phyloP scores from a whole-genome alignment of 1,140 invertebrate genomes.

The Phymorhynchus buccinoides region DNA sequence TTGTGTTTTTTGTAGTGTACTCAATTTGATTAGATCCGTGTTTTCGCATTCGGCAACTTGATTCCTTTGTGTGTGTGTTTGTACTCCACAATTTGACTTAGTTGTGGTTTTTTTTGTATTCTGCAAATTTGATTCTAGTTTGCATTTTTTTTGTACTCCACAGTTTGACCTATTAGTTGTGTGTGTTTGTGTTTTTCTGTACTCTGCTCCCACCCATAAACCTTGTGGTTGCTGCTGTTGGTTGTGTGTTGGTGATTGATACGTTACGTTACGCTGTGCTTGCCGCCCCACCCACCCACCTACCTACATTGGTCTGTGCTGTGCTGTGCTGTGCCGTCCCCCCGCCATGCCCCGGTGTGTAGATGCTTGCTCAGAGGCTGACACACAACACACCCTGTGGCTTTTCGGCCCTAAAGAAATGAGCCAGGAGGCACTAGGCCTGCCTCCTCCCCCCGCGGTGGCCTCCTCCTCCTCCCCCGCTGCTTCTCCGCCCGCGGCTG shows the following conservation, averaged over 20 bases:
- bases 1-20: no score
- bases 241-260: no score
- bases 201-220: no score
- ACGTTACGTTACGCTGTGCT: constrained; percentile 35
- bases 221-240: constrained; percentile 21
- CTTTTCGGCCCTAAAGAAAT: constrained; percentile 7
- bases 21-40: no score
- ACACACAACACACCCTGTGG: background rate
- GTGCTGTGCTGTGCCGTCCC: no score
- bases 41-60: no score
- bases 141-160: no score
- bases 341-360: constrained; percentile 7
- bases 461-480: constrained; percentile 35
- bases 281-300: constrained; percentile 28
- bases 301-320: background rate
- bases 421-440: constrained; percentile 18
- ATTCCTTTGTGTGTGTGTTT: no score
- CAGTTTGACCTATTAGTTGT: background rate
- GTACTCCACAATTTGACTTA: no score
- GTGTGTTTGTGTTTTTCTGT: constrained; percentile 26
- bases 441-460: constrained; percentile 26
- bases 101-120: no score
- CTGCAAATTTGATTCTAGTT: no score
- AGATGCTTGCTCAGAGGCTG: constrained; percentile 34
- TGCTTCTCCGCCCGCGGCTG: constrained; percentile 29